Evolutionary conservation across 2,113 vertebrate species (phyloP).

Genomic region (Eidolon helvum): DNA sequence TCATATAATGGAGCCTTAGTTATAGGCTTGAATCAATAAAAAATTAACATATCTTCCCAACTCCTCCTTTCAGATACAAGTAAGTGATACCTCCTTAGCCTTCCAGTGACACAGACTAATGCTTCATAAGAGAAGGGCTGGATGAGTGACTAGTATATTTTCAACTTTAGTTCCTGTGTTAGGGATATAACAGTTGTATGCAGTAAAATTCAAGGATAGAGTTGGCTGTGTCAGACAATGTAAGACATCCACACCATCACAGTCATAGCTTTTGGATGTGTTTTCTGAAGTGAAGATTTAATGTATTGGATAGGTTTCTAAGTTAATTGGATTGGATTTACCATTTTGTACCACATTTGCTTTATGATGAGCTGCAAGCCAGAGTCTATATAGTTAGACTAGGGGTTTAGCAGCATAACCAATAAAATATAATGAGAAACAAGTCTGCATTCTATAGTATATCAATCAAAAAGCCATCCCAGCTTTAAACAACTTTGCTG

Average conservation of each 20-base stretch:
- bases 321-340: not conserved
- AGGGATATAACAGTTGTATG: not conserved
- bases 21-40: not conserved
- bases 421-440: conserved; percentile 12
- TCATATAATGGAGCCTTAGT: not conserved
- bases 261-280: not conserved
- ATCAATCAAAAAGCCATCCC: not conserved
- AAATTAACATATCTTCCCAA: not conserved
- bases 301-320: not conserved
- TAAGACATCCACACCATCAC: not conserved
- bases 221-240: not conserved
- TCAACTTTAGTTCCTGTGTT: not conserved
- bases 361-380: not conserved
- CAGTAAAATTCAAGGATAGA: not conserved
- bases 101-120: not conserved
- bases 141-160: not conserved
- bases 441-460: not conserved
- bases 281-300: not conserved
- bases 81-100: not conserved
- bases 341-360: conserved; percentile 10
- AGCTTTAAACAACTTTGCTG: not conserved
- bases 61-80: not conserved
- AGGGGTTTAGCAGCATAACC: not conserved
- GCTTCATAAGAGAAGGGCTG: not conserved
- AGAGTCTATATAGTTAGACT: not conserved